Base-by-base conservation (phyloP, 2,888 invertebrate genomes). In the Calliphora vomitoria region DNA sequence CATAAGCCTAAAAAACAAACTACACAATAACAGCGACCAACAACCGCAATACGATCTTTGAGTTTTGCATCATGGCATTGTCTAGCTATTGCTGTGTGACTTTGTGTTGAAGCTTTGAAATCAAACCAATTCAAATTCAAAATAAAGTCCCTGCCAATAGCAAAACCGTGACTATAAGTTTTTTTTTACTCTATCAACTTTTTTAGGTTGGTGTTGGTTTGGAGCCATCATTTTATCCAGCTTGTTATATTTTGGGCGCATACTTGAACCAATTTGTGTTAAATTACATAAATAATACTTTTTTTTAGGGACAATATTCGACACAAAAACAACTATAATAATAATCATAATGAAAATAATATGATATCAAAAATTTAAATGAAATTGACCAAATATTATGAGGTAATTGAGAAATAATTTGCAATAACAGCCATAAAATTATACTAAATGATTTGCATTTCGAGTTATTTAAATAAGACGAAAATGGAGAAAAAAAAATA, bases 401-500 rank as follows among this genome's bases (percentile, higher is more conserved):
- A 74, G 78, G 78, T 85, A 78, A 84, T 85, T 81, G 85, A 85
- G 85, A 85, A 85, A 85, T 85, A 81, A 86, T 82, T 86, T 86
- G 86, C 86, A 78, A 79, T 82, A 82, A 82, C 82, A 82, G 58
- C 86, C 68, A 68, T 71, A 74, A 86, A 74, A 82, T 83, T 82
- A 83, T 79, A 79, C 68, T 86, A 86, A 86, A 86, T 79, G 82
- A 79, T 74, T 86, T 82, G 15, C 71, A 35, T 64, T 83, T 78
- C 31, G 69, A 0, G 13, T 58, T 58, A 11, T 66, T 55, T 64
- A 55, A 66, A 41, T 20, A 25, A 62, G 5, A 58, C 6, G 50
- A 18, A 13, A 38, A 69, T 8, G 3, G 13, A 35, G 8, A 1
- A 31, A 35, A 68, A 68, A 25, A 74, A 41, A n/a, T 5, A 18